These are phyloP conservation scores for Antennarius maculatus DNA, from an alignment of 2,797 vertebrate genomes.

Conservation along the genomic window DNA sequence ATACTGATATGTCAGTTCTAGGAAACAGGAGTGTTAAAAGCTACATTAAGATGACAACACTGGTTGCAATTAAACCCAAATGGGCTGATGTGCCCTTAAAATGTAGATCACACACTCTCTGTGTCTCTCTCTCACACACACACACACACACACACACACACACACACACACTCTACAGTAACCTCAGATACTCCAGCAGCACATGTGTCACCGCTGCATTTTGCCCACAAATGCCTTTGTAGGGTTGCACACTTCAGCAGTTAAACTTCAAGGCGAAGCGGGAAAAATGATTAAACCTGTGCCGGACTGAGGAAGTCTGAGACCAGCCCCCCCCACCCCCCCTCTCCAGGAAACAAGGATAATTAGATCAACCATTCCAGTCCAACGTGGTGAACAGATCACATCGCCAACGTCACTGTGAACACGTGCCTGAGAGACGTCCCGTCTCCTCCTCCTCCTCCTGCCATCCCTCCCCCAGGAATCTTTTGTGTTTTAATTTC, in stretches of 20 bases:
- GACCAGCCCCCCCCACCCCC: background rate
- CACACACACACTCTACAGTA: background rate
- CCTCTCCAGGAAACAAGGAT: conserved; percentile 56
- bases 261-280: conserved; percentile 11
- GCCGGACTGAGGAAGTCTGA: conserved; percentile 13
- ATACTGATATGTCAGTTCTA: background rate
- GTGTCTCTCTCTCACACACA: conserved; percentile 13
- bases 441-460: conserved; percentile 17
- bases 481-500: background rate
- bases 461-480: conserved; percentile 1
- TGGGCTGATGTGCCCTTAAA: conserved; percentile 4
- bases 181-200: conserved; percentile 1
- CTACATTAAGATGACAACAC: background rate
- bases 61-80: conserved; percentile 12
- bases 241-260: conserved; percentile 26
- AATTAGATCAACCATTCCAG: conserved; percentile 54
- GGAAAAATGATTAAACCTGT: conserved; percentile 37
- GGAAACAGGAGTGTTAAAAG: background rate
- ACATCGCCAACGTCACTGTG: conserved; percentile 61
- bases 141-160: too few species aligned
- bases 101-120: background rate
- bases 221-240: conserved; percentile 2
- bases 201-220: conserved; percentile 11
- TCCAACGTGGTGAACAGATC: conserved; percentile 62
- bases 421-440: conserved; percentile 28